phyloP scores from a whole-genome alignment of 2,888 invertebrate genomes.

The Drosophila emarginata region DNA sequence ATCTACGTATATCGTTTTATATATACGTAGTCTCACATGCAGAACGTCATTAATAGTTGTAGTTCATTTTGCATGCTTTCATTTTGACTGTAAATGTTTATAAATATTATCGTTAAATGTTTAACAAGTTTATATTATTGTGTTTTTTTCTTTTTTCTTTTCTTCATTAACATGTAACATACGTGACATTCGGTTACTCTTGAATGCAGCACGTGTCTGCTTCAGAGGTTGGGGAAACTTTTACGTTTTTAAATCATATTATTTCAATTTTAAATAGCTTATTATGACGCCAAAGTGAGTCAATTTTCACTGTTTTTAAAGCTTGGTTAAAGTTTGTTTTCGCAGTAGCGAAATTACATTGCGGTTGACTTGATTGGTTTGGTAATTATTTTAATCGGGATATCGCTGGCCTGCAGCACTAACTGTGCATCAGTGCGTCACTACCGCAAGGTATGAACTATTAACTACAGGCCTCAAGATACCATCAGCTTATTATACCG shows the following conservation, averaged over 20 bases:
- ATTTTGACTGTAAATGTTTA: not conserved
- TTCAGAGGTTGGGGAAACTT: conserved; percentile 36
- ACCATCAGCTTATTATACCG: too few species aligned
- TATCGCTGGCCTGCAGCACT: too few species aligned
- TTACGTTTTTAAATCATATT: conserved; percentile 13
- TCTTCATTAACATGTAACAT: conserved; percentile 28
- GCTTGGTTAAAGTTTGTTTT: not conserved
- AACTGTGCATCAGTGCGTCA: too few species aligned
- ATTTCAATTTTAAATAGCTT: conserved; percentile 16
- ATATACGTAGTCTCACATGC: not conserved
- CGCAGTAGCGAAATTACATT: too few species aligned
- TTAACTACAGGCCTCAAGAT: too few species aligned
- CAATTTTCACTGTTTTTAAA: conserved; percentile 33
- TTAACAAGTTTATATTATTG: conserved; percentile 13
- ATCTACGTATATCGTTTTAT: too few species aligned
- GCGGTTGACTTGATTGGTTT: too few species aligned
- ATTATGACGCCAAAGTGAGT: conserved; percentile 16
- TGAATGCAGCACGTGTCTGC: conserved; percentile 51
- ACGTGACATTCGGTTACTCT: conserved; percentile 58
- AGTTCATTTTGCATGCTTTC: not conserved
- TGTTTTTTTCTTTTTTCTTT: conserved; percentile 41
- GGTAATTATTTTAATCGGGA: too few species aligned
- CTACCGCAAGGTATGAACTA: too few species aligned
- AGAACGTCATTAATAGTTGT: not conserved
- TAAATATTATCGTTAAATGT: not conserved